Conservation (phyloP, 2,113 vertebrate species). For the Hirundichthys speculiger region DNA sequence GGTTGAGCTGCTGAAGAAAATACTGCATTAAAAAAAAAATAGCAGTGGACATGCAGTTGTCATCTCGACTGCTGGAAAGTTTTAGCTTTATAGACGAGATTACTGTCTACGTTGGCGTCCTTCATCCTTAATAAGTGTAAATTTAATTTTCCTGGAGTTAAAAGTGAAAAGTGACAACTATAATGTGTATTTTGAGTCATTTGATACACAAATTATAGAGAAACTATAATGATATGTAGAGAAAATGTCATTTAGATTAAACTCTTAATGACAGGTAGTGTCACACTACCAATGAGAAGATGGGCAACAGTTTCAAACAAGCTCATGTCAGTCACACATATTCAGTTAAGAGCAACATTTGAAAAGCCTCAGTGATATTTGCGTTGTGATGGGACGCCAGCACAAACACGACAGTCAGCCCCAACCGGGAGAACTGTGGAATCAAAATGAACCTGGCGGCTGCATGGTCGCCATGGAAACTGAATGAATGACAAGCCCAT, state of each 20-base stretch:
- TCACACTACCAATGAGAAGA: no score
- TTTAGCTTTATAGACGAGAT: no score
- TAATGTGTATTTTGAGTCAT: neutral
- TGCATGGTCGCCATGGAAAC: conserved; percentile 59
- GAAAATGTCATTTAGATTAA: no score
- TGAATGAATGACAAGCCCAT: conserved; percentile 62
- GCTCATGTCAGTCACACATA: conserved; percentile 28
- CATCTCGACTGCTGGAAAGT: no score
- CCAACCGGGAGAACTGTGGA: conserved; percentile 41
- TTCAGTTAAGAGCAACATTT: conserved; percentile 35
- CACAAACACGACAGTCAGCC: conserved; percentile 72
- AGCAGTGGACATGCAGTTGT: no score
- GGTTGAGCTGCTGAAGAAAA: conserved; percentile 30
- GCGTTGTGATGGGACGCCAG: conserved; percentile 53
- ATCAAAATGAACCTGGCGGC: conserved; percentile 60
- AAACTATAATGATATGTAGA: no score
- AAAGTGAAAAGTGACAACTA: neutral
- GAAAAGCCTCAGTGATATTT: conserved; percentile 72
- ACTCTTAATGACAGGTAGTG: no score
- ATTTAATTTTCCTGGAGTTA: no score
- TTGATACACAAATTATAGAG: no score
- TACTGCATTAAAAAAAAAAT: neutral
- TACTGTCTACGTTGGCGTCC: no score
- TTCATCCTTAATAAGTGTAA: no score
- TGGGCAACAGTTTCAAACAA: neutral